Evolutionary conservation across 2,888 invertebrate genomes (phyloP).

Genomic region (Ptychoptera albimana): DNA sequence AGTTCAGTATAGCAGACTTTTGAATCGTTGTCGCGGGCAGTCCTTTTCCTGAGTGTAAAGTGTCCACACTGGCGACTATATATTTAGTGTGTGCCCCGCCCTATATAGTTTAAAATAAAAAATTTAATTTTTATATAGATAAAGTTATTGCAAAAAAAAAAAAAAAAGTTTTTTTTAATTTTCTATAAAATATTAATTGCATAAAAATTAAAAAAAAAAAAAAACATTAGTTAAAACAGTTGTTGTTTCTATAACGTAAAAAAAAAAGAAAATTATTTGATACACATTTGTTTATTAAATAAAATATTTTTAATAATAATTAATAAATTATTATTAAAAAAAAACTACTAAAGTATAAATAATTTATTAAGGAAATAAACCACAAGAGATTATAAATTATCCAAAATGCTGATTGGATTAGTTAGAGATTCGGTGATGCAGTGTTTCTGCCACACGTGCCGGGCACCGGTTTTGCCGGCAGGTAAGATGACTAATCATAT

Average conservation of each 20-base stretch:
- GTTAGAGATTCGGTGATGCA: slow-evolving; percentile 84
- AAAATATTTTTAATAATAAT: background rate
- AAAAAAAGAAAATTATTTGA: background rate
- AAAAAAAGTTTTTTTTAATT: background rate
- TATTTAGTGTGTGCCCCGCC: slow-evolving; percentile 9
- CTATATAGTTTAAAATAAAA: background rate
- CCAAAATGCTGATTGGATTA: slow-evolving; percentile 70
- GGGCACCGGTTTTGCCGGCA: slow-evolving; percentile 61
- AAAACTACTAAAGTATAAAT: no score
- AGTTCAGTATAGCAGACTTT: background rate
- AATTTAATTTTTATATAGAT: no score
- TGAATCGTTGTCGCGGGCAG: background rate
- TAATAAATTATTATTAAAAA: background rate
- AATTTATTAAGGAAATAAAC: no score
- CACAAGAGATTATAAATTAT: background rate
- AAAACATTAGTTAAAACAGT: no score
- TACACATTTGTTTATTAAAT: no score
- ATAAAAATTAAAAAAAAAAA: no score
- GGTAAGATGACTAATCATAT: slow-evolving; percentile 36
- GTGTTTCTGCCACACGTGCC: slow-evolving; percentile 88
- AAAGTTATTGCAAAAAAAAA: slow-evolving; percentile 1
- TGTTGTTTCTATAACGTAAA: no score
- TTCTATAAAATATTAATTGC: background rate
- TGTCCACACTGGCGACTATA: slow-evolving; percentile 2
- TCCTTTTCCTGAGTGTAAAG: slow-evolving; percentile 5